Evolutionary conservation across 1,140 invertebrate species (phyloP), one percentile per base, ranked within the genome.

Genomic region (Schmidtea mediterranea): DNA sequence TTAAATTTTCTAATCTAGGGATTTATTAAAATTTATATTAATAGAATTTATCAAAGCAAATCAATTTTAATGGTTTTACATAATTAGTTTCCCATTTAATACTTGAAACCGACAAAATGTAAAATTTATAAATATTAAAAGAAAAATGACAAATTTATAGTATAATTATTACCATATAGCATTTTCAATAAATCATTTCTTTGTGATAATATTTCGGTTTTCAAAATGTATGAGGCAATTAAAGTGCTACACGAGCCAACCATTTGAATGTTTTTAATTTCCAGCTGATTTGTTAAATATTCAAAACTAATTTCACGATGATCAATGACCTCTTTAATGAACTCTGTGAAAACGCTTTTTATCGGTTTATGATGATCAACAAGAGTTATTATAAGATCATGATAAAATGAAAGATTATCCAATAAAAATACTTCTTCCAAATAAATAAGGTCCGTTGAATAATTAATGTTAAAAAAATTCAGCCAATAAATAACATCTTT

Each of bases 281-380:
- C 43, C 15, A 45, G 8, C n/a, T 45, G 15, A 22, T 15, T 15
- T 21, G 21, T 8, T 5, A 13, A 2, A 45, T 22, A 45, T 8
- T 13, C 13, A 5, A 9, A 13, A 8, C 15, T 15, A 5, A 45
- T 45, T 16, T 21, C 15, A 45, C 21, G 43, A 45, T 45, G 43
- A 45, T 45, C 43, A 6, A 45, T 24, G 5, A 45, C 21, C 22
- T 45, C 43, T 22, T 19, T 45, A 45, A 45, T 16, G 13, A 21
- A 21, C 5, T 19, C 13, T 5, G 19, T 21, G 15, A 13, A 19
- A 6, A 45, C 15, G 9, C 19, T 21, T 24, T 21, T 21, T 19
- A 45, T 21, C 2, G 43, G 43, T 45, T 45, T 45, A 21, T 19
- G 21, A 45, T 45, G 43, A 24, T 45, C 43, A 19, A 45, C 43